Base-by-base conservation (phyloP, 2,888 invertebrate species). In the Prosapia bicincta region DNA sequence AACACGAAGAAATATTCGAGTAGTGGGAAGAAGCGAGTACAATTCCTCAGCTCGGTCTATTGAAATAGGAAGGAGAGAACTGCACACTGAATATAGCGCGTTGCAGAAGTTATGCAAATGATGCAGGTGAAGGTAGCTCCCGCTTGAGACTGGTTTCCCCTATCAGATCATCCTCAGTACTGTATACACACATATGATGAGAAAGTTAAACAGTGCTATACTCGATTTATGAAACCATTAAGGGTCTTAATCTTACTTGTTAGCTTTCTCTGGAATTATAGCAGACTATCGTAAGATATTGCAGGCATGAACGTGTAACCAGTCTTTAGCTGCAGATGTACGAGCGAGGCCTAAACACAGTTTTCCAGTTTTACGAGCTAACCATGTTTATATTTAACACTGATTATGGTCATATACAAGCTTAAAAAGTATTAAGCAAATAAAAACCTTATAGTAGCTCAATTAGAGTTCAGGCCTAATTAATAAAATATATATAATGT, bases 81-180 rank as follows among this genome's bases (percentile, higher is more conserved):
- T 54, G 54, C 54, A 54, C 20, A 54, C 13, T 54, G 54, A n/a
- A 54, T n/a, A n/a, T n/a, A 54, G 20, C 20, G 3, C 5, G 54
- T 20, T 54, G 54, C 54, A 54, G 54, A 54, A n/a, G 54, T 54
- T 54, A 54, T 54, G 54, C 54, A 54, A 54, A 54, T 54, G 54
- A 54, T 54, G 54, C 54, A 54, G 54, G 54, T 54, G 54, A 54
- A 54, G 54, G 54, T 54, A 54, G 54, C 54, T 54, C 54, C 54
- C n/a, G 54, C 3, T 20, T 54, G 20, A 54, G 54, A 54, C 54
- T 54, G 20, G 54, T 54, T 54, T 54, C 54, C 54, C 54, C 54
- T 54, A 54, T 54, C 54, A 54, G 54, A 54, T 54, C 54, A 54
- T 54, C 54, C 54, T 54, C 54, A 54, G 54, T 54, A 54, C 54